phyloP scores from a whole-genome alignment of 2,888 invertebrate genomes.

The Melinopterus prodromus region DNA sequence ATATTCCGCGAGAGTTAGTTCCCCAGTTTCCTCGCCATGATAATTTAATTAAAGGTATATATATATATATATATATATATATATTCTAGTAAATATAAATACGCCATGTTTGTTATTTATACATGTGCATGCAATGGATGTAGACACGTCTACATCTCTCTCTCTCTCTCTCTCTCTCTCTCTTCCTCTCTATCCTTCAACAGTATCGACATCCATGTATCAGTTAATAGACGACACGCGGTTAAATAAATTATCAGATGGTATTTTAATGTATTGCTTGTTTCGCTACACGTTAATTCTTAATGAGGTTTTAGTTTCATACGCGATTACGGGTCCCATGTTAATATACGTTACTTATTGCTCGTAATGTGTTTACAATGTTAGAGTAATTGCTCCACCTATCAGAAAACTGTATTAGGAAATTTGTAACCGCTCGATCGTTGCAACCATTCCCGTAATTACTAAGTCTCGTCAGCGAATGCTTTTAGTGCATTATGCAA shows the following conservation, averaged over 20 bases:
- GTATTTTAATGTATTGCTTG: conserved; percentile 42
- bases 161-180: background rate
- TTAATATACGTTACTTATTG: background rate
- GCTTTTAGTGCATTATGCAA: background rate
- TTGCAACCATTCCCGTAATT: background rate
- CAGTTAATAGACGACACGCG: conserved; percentile 30
- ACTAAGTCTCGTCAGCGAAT: background rate
- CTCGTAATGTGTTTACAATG: background rate
- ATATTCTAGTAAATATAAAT: conserved; percentile 37
- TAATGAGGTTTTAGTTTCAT: background rate
- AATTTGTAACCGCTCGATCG: background rate
- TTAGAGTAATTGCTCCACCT: background rate
- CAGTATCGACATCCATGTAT: conserved; percentile 28
- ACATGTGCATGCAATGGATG: conserved; percentile 34
- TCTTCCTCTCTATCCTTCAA: background rate
- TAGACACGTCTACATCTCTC: background rate
- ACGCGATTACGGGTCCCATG: background rate
- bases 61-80: no score
- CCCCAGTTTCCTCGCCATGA: conserved; percentile 46
- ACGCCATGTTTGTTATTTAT: conserved; percentile 45
- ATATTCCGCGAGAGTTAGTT: conserved; percentile 51
- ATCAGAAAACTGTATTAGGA: background rate
- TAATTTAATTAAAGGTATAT: conserved; percentile 57
- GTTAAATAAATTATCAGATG: conserved; percentile 48
- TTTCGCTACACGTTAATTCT: background rate